These are phyloP conservation scores for Tenrec ecaudatus DNA, from an alignment of 2,113 vertebrate species.

Conservation along the genomic window DNA sequence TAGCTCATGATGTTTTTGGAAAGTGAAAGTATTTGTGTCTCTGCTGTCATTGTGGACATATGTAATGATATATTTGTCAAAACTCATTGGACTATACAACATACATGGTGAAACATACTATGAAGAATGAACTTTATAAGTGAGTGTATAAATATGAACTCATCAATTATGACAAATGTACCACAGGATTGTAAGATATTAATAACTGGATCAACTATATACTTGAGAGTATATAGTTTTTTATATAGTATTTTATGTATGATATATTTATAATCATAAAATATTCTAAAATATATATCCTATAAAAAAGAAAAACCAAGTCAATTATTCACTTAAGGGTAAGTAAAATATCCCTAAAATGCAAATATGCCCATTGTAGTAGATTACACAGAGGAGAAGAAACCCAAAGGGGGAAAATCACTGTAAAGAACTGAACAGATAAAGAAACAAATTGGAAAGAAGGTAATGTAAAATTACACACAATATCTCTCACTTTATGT, in stretches of 20 bases:
- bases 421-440: background rate
- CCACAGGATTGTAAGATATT: background rate
- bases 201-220: background rate
- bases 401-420: background rate
- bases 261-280: background rate
- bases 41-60: background rate
- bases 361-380: background rate
- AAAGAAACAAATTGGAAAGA: background rate
- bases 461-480: background rate
- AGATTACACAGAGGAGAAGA: background rate
- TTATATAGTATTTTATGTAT: background rate
- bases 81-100: background rate
- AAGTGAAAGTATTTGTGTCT: too few relatives aligned
- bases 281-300: background rate
- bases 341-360: background rate
- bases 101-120: background rate
- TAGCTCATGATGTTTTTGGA: background rate
- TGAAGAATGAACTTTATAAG: background rate
- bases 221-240: too few relatives aligned
- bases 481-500: background rate
- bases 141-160: background rate
- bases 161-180: background rate
- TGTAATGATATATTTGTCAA: background rate
- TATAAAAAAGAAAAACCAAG: background rate
- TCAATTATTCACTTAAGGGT: background rate